Evolutionary conservation across 2,113 vertebrate species (phyloP).

Genomic region (Paralichthys olivaceus): DNA sequence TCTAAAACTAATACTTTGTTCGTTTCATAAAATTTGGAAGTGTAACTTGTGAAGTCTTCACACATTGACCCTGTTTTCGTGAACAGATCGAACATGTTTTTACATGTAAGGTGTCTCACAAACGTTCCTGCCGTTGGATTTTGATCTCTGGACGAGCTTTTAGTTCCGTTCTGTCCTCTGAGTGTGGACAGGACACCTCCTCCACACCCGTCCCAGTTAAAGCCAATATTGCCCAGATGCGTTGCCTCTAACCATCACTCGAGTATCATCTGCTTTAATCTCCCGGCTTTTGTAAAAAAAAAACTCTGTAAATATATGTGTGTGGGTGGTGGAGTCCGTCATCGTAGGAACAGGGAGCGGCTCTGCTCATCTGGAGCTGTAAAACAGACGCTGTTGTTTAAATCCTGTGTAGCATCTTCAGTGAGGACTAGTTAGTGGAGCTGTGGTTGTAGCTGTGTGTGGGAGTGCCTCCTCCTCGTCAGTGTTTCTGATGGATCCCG

Average conservation of each 20-base stretch:
- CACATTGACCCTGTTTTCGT: no score
- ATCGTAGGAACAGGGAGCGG: conserved; percentile 3
- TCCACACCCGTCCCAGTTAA: background rate
- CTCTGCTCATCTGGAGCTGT: conserved; percentile 19
- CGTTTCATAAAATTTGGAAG: no score
- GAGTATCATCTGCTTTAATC: conserved; percentile 27
- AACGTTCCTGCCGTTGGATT: background rate
- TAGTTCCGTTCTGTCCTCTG: background rate
- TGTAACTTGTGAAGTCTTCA: no score
- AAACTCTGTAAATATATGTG: conserved; percentile 64
- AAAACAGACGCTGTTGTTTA: conserved; percentile 19
- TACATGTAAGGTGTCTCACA: background rate
- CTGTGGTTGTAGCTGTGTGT: conserved; percentile 60
- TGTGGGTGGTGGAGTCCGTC: background rate
- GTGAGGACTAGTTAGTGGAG: conserved; percentile 43
- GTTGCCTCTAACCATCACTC: conserved; percentile 18
- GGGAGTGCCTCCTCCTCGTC: conserved; percentile 41
- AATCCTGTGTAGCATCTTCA: conserved; percentile 59
- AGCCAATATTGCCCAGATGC: conserved; percentile 27
- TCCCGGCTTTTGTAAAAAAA: conserved; percentile 51
- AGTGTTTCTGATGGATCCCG: conserved; percentile 49
- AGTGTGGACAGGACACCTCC: background rate
- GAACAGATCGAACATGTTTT: no score
- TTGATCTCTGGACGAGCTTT: background rate
- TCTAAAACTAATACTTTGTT: no score